These are phyloP conservation scores for Staurois parvus DNA, from an alignment of 2,797 vertebrate species.

Conservation along the genomic window DNA sequence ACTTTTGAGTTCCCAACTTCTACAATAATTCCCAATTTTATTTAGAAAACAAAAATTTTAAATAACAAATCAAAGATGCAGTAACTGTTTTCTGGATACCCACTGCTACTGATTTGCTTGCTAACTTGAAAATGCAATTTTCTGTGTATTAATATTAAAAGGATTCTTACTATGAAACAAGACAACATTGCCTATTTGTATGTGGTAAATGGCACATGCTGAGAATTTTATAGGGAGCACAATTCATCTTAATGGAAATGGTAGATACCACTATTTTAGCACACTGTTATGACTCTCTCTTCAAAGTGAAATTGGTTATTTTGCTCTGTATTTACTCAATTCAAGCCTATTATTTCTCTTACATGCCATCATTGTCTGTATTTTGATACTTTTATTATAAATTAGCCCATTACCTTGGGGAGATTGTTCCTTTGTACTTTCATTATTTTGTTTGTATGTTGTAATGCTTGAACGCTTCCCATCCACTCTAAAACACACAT, in stretches of 20 bases:
- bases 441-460: constrained; percentile 3
- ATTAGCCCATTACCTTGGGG: constrained; percentile 1
- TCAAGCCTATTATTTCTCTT: neutral
- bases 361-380: constrained; percentile 8
- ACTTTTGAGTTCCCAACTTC: no score
- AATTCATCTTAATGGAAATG: constrained; percentile 19
- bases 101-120: neutral
- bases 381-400: constrained; percentile 6
- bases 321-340: neutral
- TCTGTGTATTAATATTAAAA: constrained; percentile 1
- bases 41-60: neutral
- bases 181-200: neutral
- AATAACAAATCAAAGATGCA: neutral
- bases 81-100: neutral
- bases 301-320: constrained; percentile 14
- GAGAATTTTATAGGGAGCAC: constrained; percentile 6
- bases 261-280: neutral
- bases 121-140: neutral
- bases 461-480: constrained; percentile 2
- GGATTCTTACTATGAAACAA: neutral
- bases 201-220: constrained; percentile 13
- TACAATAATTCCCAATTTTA: no score
- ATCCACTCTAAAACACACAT: neutral
- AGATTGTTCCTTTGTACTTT: neutral
- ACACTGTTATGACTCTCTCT: neutral